These are phyloP conservation scores for Ictidomys tridecemlineatus DNA, from an alignment of 2,113 vertebrate species.

Conservation along the genomic window DNA sequence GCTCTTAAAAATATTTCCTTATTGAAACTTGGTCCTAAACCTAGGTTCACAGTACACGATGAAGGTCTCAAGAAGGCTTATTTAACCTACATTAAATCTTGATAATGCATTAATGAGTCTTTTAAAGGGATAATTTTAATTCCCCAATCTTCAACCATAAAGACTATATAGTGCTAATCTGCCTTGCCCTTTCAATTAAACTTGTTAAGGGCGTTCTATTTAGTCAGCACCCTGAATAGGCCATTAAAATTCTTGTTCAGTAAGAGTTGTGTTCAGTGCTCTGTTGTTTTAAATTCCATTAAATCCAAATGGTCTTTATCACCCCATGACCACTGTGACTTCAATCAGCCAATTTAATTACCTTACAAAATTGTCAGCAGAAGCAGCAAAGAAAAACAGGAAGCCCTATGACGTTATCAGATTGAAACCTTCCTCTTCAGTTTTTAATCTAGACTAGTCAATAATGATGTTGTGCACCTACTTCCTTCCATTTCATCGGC, in stretches of 20 bases:
- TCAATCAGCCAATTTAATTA: conserved; percentile 94
- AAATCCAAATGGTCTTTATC: conserved; percentile 93
- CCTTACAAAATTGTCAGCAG: conserved; percentile 91
- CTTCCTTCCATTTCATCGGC: conserved; percentile 81
- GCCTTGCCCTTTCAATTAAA: conserved; percentile 93
- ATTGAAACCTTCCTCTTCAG: conserved; percentile 89
- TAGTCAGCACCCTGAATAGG: conserved; percentile 90
- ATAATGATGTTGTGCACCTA: conserved; percentile 86
- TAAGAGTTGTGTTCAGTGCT: conserved; percentile 89
- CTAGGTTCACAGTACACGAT: conserved; percentile 76
- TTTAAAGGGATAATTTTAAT: conserved; percentile 91
- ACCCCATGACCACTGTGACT: conserved; percentile 91
- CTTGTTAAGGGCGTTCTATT: conserved; percentile 88
- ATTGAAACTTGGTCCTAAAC: conserved; percentile 80
- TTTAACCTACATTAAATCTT: conserved; percentile 91
- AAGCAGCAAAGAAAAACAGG: conserved; percentile 89
- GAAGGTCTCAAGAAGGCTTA: conserved; percentile 85
- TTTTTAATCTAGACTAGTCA: conserved; percentile 89
- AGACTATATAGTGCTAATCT: conserved; percentile 90
- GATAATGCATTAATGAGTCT: conserved; percentile 91
- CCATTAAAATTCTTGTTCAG: conserved; percentile 92
- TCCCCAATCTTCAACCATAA: conserved; percentile 89
- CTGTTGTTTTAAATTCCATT: conserved; percentile 92
- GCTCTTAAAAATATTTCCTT: conserved; percentile 80
- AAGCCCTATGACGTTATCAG: conserved; percentile 90